Percentiles rank a stretch among this genome's conserved stretches.
Evolutionary conservation across 2,797 vertebrate species (phyloP).

Genomic region (Anas acuta): DNA sequence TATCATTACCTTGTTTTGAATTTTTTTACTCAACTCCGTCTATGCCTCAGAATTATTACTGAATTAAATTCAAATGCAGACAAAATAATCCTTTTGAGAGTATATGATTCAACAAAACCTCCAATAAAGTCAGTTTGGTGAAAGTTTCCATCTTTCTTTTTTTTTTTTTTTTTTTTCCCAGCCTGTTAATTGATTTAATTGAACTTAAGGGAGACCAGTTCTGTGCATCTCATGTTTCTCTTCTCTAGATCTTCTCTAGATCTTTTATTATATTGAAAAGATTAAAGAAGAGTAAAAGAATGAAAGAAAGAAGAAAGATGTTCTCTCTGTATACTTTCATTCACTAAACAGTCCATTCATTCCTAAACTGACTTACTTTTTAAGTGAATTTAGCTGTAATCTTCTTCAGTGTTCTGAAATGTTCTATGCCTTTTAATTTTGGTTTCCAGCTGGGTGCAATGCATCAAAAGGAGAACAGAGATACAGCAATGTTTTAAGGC

Average conservation of each 20-base stretch:
- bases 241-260: neutral
- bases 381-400: neutral
- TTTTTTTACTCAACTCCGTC: slow-evolving; percentile 21
- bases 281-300: neutral
- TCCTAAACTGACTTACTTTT: neutral
- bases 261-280: neutral
- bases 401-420: neutral
- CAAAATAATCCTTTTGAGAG: slow-evolving; percentile 14
- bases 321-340: neutral
- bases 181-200: slow-evolving; percentile 32
- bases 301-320: neutral
- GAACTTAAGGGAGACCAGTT: neutral
- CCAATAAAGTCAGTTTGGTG: neutral
- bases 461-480: neutral
- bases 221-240: neutral
- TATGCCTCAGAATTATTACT: slow-evolving; percentile 13
- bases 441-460: neutral
- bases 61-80: slow-evolving; percentile 25
- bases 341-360: neutral
- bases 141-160: neutral
- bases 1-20: neutral
- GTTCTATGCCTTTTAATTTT: neutral
- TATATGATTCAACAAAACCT: neutral
- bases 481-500: neutral
- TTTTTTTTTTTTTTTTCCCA: neutral